Percentiles rank a stretch among this genome's conserved stretches.
Conservation (phyloP, 2,888 invertebrate species). For the Acanthosepion pharaonis region DNA sequence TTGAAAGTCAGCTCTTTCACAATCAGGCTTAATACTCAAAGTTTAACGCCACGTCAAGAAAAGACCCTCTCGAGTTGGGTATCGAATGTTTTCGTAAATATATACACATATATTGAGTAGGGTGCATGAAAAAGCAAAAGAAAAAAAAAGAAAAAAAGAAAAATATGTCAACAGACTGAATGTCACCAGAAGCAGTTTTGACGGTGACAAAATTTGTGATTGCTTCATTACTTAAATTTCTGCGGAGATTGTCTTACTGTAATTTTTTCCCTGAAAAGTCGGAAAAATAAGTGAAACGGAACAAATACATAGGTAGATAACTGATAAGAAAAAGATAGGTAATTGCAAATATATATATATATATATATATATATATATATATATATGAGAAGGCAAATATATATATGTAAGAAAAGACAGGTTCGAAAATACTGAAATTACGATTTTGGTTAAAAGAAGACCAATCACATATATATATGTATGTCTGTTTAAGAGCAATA, state of each 20-base stretch:
- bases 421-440: background rate
- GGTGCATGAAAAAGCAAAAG: background rate
- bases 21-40: too few species aligned
- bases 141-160: background rate
- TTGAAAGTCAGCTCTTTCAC: too few species aligned
- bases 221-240: slow-evolving; percentile 13
- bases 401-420: background rate
- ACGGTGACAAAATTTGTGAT: background rate
- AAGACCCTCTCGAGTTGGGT: too few species aligned
- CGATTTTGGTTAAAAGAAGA: background rate
- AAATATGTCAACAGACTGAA: background rate
- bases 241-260: background rate
- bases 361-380: too few species aligned
- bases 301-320: background rate
- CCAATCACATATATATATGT: background rate
- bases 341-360: background rate
- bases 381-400: too few species aligned
- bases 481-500: background rate
- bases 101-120: background rate
- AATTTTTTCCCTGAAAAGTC: background rate
- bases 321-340: background rate
- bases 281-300: background rate
- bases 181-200: slow-evolving; percentile 2
- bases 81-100: background rate
- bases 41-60: too few species aligned